Base-by-base conservation (phyloP, 2,797 vertebrate genomes). In the Garrulus glandarius region DNA sequence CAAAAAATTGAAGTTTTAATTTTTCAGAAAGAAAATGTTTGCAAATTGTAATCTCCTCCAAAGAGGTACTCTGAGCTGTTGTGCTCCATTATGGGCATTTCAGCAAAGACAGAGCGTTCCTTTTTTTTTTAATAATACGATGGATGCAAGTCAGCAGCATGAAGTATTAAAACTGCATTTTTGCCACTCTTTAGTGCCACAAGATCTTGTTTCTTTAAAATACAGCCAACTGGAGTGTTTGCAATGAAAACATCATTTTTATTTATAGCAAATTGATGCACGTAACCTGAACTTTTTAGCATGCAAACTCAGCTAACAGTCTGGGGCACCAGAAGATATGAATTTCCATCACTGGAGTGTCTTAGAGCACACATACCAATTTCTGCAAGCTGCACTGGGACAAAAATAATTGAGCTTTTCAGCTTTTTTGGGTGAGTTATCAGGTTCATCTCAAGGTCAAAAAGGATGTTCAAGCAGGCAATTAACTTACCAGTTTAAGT, bases 371-470 rank as follows among this genome's bases (percentile, higher is more conserved):
- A 43, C 21, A 7, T 29, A 76, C 36, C 12, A 12, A 52, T 94
- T 84, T 63, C 70, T 90, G 59, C 23, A 26, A 55, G 74, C 37
- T 83, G 56, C 44, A 32, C 14, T 1, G 10, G 60, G 37, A 84
- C 52, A 92, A 87, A 94, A 93, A 82, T 72, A 90, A 90, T 82
- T 24, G 52, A 57, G 26, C 24, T 93, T 86, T 92, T 84, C 72
- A 69, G 84, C 39, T 77, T 82, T 87, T 87, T 63, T 8, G 47
- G 44, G 34, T 74, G 65, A 89, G 32, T 84, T 92, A 79, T 49
- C 24, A 4, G 55, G 74, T 82, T 89, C 47, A 82, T 72, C 52
- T 60, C 15, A 59, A 81, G 81, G 63, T 50, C 36, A 30, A 84
- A 75, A 81, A 90, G 46, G 57, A 53, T 69, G 32, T 81, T 92